A percentile compares a stretch with the other conserved stretches of the same genome.
Evolutionary conservation across 2,888 invertebrate species (phyloP).

Genomic region (Dolichomitus sp.): DNA sequence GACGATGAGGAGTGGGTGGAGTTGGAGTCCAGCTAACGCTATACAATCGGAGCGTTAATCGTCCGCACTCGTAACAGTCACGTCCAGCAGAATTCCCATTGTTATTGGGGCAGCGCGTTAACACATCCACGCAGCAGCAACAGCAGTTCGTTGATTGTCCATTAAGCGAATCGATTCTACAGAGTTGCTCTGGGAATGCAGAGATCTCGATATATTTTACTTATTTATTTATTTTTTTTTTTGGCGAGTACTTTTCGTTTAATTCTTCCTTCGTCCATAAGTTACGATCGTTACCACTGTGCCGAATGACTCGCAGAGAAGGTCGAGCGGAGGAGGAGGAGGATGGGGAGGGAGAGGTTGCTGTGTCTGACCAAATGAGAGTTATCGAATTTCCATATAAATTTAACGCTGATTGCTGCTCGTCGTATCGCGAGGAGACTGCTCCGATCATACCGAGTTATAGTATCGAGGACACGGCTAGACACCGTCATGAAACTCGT

Average conservation of each 20-base stretch:
- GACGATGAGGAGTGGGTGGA: constrained; percentile 13
- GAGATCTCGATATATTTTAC: constrained; percentile 27
- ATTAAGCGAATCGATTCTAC: constrained; percentile 67
- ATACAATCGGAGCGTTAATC: constrained; percentile 54
- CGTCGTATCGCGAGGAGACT: constrained; percentile 37
- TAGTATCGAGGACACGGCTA: constrained; percentile 16
- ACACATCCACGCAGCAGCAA: constrained; percentile 50
- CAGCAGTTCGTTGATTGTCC: constrained; percentile 69
- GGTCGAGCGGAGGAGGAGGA: not conserved
- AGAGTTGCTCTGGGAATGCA: constrained; percentile 39
- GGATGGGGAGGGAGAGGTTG: not conserved
- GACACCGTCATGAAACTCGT: constrained; percentile 11
- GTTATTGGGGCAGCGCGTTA: constrained; percentile 55
- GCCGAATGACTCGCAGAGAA: constrained; percentile 15
- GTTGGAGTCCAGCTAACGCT: not conserved
- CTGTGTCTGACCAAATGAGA: constrained; percentile 45
- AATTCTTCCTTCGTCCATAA: constrained; percentile 46
- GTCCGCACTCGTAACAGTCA: constrained; percentile 65
- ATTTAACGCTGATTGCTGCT: constrained; percentile 64
- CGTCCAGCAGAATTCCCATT: constrained; percentile 57
- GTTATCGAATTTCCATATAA: constrained; percentile 65
- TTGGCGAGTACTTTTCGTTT: constrained; percentile 50
- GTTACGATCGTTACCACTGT: constrained; percentile 54
- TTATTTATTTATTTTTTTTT: constrained; percentile 11
- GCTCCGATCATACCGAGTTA: not conserved